Evolutionary conservation across 2,888 invertebrate species (phyloP), one percentile per base, ranked within the genome.

Genomic region (Ptilodon capucinus): DNA sequence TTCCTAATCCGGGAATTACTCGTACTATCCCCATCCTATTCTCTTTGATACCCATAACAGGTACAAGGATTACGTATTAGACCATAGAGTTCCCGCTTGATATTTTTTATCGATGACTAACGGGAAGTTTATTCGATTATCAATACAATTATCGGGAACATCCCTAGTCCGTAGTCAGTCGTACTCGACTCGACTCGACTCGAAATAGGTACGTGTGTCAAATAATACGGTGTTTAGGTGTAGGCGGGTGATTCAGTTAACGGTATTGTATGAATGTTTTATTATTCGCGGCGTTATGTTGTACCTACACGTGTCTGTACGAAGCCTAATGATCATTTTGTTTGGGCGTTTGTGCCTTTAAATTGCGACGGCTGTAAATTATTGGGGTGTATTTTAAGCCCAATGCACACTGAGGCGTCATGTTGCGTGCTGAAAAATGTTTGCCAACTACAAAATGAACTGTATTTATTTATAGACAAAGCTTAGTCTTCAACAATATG

Each of bases 211-310:
- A 65, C 65, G 65, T 66, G 66, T 64, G 64, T 42, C 56, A 65
- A 60, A 65, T 65, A 65, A 68, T 65, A 67, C 56, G 57, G 60
- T 61, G 59, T 55, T 56, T 48, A 51, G 64, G 55, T 53, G 55
- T 54, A 46, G 51, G 49, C 25, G 50, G 60, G 60, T 68, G 67
- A 68, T 71, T 72, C 64, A 49, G 63, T 60, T 70, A 65, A 64
- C 66, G 54, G 56, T 62, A 46, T 50, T 45, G 63, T 60, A 76
- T 74, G 72, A 75, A 76, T 74, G 73, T 69, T 72, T 76, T 72
- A 73, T 76, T 72, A 73, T 76, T 66, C 67, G 64, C 53, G 54
- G 54, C 54, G 50, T 47, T 51, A 44, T 52, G 46, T 41, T 48
- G 52, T n/a, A n/a, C n/a, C n/a, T n/a, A n/a, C 13, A 57, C 42